Percentiles rank a stretch among this genome's conserved stretches.
Evolutionary conservation across 1,140 invertebrate genomes (phyloP).

Genomic region (Anastatus disparis): DNA sequence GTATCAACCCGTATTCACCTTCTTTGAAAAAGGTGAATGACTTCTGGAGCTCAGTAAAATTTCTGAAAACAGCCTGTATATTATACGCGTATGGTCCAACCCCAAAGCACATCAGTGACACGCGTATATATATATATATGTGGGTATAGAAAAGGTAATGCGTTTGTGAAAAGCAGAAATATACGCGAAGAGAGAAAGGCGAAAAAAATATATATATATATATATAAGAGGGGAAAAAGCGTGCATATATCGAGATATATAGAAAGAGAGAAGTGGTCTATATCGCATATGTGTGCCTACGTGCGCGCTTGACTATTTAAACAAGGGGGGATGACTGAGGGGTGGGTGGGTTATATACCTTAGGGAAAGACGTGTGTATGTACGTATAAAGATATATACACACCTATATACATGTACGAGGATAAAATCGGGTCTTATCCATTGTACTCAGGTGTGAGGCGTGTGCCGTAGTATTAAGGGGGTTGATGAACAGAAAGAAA

Average conservation of each 20-base stretch:
- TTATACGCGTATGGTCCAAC: no score
- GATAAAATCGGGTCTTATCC: conserved; percentile 16
- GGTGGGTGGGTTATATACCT: neutral
- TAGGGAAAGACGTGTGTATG: conserved; percentile 25
- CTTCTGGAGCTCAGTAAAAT: neutral
- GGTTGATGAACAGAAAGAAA: no score
- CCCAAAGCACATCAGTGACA: neutral
- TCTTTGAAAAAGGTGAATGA: conserved; percentile 15
- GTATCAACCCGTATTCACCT: neutral
- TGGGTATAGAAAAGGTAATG: neutral
- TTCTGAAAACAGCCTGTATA: neutral
- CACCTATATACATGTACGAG: no score
- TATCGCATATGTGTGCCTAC: conserved; percentile 32
- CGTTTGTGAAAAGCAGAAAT: neutral
- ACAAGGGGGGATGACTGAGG: conserved; percentile 45
- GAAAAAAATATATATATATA: no score
- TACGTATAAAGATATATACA: neutral
- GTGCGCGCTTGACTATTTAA: conserved; percentile 45
- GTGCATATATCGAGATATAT: no score
- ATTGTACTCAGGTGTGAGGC: conserved; percentile 54
- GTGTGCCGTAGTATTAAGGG: conserved; percentile 47
- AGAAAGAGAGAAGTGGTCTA: neutral
- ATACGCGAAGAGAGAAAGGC: neutral
- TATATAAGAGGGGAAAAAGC: no score
- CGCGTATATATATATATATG: neutral